These are phyloP conservation scores for Metridium senile DNA, from an alignment of 92 coral and sea anemone species.

Conservation along the genomic window DNA sequence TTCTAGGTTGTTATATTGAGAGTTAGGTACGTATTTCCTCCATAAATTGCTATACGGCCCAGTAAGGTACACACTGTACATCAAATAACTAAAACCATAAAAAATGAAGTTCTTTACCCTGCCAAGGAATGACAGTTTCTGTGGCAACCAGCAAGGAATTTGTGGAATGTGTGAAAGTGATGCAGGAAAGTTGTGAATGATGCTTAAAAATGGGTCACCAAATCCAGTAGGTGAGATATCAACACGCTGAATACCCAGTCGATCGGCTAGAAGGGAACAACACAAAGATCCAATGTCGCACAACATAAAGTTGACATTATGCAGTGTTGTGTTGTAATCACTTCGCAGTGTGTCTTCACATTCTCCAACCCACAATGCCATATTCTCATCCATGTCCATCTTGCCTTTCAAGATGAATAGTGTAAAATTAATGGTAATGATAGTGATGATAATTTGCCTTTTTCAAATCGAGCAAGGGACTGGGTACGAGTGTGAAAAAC, in stretches of 20 bases:
- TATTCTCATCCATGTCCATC: conserved; percentile 30
- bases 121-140: conserved; percentile 47
- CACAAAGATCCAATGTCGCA: conserved; percentile 77
- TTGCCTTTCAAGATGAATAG: conserved; percentile 4
- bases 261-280: conserved; percentile 74
- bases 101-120: conserved; percentile 54
- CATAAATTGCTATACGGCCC: conserved; percentile 68
- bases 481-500: no score
- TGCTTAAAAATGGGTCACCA: conserved; percentile 63
- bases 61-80: conserved; percentile 30
- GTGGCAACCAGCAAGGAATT: conserved; percentile 49
- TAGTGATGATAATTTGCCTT: background rate
- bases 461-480: no score
- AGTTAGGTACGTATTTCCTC: conserved; percentile 60
- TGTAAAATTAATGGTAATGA: background rate
- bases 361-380: conserved; percentile 43
- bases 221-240: conserved; percentile 80
- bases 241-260: conserved; percentile 65
- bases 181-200: conserved; percentile 68
- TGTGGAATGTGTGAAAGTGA: conserved; percentile 70
- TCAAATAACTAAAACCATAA: conserved; percentile 43
- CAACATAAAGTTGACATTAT: conserved; percentile 51
- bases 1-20: conserved; percentile 47
- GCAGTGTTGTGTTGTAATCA: conserved; percentile 27
- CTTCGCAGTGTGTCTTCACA: conserved; percentile 64